A percentile compares a stretch with the other conserved stretches of the same genome.
Conservation (phyloP, 2,113 vertebrate species). For the Coreoperca whiteheadi region DNA sequence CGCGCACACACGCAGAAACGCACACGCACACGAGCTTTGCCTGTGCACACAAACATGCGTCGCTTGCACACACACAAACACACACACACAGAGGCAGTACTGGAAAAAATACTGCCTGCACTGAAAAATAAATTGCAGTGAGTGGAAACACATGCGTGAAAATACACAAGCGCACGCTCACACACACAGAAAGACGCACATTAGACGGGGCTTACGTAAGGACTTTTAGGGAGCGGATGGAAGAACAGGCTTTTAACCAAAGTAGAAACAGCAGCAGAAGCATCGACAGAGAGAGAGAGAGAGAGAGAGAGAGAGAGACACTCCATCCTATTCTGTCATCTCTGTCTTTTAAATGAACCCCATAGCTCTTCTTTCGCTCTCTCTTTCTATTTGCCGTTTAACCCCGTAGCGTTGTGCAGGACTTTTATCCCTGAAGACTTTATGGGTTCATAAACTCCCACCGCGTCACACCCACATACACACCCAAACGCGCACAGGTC, state of each 20-base stretch:
- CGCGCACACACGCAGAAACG: neutral
- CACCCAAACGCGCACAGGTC: slow-evolving; percentile 29
- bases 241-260: slow-evolving; percentile 39
- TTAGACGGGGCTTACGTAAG: slow-evolving; percentile 41
- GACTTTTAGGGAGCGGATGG: slow-evolving; percentile 15
- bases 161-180: neutral
- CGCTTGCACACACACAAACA: neutral
- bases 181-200: neutral
- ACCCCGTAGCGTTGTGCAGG: slow-evolving; percentile 41
- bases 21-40: neutral
- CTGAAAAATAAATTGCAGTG: neutral
- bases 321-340: neutral
- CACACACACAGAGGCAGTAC: neutral
- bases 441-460: slow-evolving; percentile 72
- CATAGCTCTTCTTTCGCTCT: slow-evolving; percentile 28
- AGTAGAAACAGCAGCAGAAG: slow-evolving; percentile 32
- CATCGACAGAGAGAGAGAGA: neutral
- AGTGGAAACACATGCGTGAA: slow-evolving; percentile 15
- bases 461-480: slow-evolving; percentile 36
- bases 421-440: slow-evolving; percentile 73
- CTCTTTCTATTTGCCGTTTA: slow-evolving; percentile 60
- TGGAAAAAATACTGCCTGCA: slow-evolving; percentile 8
- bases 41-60: neutral
- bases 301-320: neutral
- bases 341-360: slow-evolving; percentile 49